Evolutionary conservation across 2,113 vertebrate genomes (phyloP).

Genomic region (Dasyornis broadbenti): DNA sequence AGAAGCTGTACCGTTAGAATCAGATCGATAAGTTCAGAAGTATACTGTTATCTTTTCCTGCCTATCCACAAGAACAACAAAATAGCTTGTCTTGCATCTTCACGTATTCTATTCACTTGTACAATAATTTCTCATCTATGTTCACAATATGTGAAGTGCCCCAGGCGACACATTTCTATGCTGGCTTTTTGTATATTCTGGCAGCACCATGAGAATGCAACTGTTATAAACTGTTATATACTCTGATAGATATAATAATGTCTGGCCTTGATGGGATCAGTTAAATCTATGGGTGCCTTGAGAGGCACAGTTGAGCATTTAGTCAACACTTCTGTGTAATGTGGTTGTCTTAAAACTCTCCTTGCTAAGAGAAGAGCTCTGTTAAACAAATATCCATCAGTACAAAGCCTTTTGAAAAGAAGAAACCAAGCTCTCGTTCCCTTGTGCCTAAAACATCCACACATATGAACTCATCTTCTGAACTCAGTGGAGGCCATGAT

Average conservation of each 20-base stretch:
- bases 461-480: background rate
- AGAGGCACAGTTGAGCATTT: background rate
- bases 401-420: background rate
- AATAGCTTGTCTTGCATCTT: background rate
- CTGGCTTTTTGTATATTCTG: background rate
- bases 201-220: background rate
- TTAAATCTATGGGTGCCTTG: background rate
- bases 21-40: background rate
- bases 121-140: background rate
- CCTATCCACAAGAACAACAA: background rate
- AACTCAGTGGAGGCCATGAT: background rate
- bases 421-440: background rate
- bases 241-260: background rate
- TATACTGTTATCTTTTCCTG: background rate
- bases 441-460: background rate
- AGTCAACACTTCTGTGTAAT: background rate
- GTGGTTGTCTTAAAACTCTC: background rate
- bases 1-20: background rate
- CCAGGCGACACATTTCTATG: background rate
- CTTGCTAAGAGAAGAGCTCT: background rate
- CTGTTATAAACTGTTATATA: background rate
- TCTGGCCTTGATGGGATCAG: background rate
- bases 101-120: background rate
- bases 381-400: background rate
- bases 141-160: background rate